Base-by-base conservation (phyloP, 2,888 invertebrate genomes). In the Carabus problematicus region DNA sequence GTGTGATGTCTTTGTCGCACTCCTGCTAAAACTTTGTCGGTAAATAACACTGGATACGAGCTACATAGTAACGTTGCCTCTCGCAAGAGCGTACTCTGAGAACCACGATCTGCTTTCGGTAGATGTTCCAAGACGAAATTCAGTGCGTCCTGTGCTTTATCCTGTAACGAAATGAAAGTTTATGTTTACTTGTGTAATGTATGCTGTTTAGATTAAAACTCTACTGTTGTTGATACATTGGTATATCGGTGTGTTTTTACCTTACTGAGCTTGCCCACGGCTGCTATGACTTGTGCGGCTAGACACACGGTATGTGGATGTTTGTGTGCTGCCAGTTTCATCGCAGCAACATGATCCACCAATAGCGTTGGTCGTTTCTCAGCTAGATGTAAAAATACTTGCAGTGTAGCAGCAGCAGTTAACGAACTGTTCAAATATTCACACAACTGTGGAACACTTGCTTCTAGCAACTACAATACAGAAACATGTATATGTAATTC, bases 11-110 rank as follows among this genome's bases (percentile, higher is more conserved):
- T 87, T 74, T 90, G 89, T 29, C 90, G 81, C 69, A 93, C 89
- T 73, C 91, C 91, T 18, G 88, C 87, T 70, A 94, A 86, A 78
- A 93, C 89, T 76, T 90, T 89, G 78, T 92, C 93, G 1, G 91
- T 91, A 79, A 94, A 91, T 58, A 95, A 85, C 60, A 89, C 87
- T 8, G 94, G 94, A 83, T 91, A 91, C 60, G 89, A 89, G 77
- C 92, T 90, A 79, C 93, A 93, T 19, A 95, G 85, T 18, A 90
- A 85, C 4, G 93, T 91, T 54, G 94, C 92, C 79, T 94, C 94
- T 71, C 91, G 87, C 76, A 95, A 82, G 72, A 95, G 83, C 39
- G 90, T 87, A 45, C 91, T 89, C 78, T 94, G 91, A 70, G 89
- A 88, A 43, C 87, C 87, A 74, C 90, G 85, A 79, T 92, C 93